phyloP scores from a whole-genome alignment of 1,140 invertebrate genomes.

The Trissolcus basalis region DNA sequence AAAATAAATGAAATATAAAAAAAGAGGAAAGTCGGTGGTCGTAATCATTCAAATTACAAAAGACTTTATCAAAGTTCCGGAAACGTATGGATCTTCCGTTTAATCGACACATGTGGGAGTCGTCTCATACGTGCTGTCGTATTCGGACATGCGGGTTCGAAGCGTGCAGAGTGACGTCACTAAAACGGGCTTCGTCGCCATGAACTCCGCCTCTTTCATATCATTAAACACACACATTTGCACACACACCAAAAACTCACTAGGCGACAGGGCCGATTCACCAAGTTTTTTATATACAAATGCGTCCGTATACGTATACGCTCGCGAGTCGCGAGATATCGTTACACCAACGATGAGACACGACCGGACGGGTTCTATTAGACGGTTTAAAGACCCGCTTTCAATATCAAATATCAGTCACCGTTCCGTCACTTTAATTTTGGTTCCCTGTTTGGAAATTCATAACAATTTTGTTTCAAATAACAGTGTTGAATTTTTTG shows the following conservation, averaged over 20 bases:
- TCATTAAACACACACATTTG: slow-evolving; percentile 21
- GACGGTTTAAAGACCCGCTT: slow-evolving; percentile 60
- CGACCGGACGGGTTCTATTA: slow-evolving; percentile 62
- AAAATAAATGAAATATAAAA: no score
- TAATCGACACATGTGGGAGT: slow-evolving; percentile 28
- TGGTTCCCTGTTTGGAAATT: no score
- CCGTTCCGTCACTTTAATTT: slow-evolving; percentile 34
- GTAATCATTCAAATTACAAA: no score
- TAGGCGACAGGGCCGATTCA: no score
- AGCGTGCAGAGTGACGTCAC: slow-evolving; percentile 58
- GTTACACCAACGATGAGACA: slow-evolving; percentile 55
- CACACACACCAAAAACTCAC: neutral
- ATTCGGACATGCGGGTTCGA: slow-evolving; percentile 51
- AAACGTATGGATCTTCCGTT: slow-evolving; percentile 41
- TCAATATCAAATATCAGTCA: slow-evolving; percentile 38
- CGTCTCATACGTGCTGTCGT: slow-evolving; percentile 33
- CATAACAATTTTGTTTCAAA: no score
- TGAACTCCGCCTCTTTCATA: slow-evolving; percentile 42
- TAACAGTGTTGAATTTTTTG: no score
- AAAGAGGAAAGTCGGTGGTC: neutral
- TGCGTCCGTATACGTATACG: neutral
- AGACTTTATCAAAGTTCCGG: slow-evolving; percentile 28
- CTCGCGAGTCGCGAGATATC: slow-evolving; percentile 45
- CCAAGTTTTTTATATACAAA: no score
- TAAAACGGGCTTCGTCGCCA: slow-evolving; percentile 40